Evolutionary conservation across 2,113 vertebrate species (phyloP).

Genomic region (cat (Felis catus)): F.catus_Fca126_mat1.0 CM031412.1:93359501-93360000

Average conservation of each 20-base stretch:
- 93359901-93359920: not conserved
- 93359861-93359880: not conserved
- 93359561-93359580: too few relatives aligned
- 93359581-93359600: not conserved
- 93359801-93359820: not conserved
- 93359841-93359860: not conserved
- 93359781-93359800: not conserved
- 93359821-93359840: not conserved
- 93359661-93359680: not conserved
- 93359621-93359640: not conserved
- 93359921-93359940: not conserved
- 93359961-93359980: not conserved
- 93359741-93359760: not conserved
- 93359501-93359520: too few relatives aligned
- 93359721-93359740: not conserved
- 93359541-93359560: too few relatives aligned
- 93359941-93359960: not conserved
- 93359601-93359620: not conserved
- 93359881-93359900: not conserved
- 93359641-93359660: not conserved
- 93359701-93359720: not conserved
- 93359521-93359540: too few relatives aligned
- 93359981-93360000: not conserved
- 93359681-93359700: not conserved
- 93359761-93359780: not conserved